These are phyloP conservation scores for Venustoraphidia nigricollis DNA, from an alignment of 2,888 invertebrate species.

Conservation along the genomic window DNA sequence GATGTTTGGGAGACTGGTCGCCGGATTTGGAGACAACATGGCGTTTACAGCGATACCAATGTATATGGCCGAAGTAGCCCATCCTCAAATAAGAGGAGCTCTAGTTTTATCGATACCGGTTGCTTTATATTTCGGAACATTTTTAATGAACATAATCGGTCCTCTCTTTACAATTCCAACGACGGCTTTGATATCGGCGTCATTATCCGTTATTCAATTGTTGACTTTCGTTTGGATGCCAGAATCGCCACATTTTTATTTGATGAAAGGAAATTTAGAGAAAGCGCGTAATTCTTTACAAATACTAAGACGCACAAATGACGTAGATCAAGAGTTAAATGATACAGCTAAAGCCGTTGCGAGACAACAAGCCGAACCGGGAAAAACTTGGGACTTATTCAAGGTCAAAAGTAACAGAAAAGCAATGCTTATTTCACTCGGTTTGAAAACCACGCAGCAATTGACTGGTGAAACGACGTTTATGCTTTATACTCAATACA, in stretches of 20 bases:
- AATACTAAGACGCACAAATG: constrained; percentile 14
- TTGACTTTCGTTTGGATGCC: constrained; percentile 11
- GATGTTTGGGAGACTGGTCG: too few species aligned
- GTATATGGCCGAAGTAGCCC: too few species aligned
- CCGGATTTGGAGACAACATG: too few species aligned
- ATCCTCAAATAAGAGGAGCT: too few species aligned
- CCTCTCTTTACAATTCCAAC: constrained; percentile 4
- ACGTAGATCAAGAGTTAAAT: constrained; percentile 18
- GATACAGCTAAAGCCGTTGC: constrained; percentile 16
- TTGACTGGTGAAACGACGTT: constrained; percentile 19
- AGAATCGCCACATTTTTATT: constrained; percentile 11
- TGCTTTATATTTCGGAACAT: not conserved
- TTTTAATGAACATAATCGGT: constrained; percentile 4
- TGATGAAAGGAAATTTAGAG: constrained; percentile 10
- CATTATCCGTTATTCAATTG: constrained; percentile 8
- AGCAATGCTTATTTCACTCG: constrained; percentile 42
- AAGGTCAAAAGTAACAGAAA: constrained; percentile 38
- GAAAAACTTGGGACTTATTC: constrained; percentile 35
- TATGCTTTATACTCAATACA: constrained; percentile 18
- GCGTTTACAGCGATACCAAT: too few species aligned
- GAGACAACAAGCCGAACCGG: constrained; percentile 22
- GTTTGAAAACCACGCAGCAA: constrained; percentile 25
- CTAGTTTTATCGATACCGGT: too few species aligned
- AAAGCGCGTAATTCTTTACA: constrained; percentile 16
- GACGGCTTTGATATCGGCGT: constrained; percentile 2